Evolutionary conservation across 2,888 invertebrate genomes (phyloP), one percentile per base, ranked within the genome.

Genomic region (Callimorpha dominula): DNA sequence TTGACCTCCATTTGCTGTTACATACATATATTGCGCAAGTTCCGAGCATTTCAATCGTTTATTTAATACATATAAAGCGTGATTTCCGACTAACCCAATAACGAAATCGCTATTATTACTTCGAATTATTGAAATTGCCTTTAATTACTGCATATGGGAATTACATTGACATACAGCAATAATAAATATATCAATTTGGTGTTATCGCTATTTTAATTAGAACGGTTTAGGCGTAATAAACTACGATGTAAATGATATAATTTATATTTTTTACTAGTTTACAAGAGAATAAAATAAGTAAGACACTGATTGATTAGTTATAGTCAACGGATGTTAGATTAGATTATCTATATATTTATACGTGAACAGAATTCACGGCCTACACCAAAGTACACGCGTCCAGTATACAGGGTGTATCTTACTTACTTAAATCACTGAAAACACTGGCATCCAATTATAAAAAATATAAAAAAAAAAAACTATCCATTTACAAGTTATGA

Each of bases 111-210:
- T 15, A 72, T 72, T 49, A 63, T 42, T 50, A 11, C 17, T 60
- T 20, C 63, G 54, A 72, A 68, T 63, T 31, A 71, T 63, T 57
- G 43, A 64, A 68, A 72, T 72, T 50, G 40, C 46, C 42, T 46
- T 64, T 64, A 64, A 64, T 68, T 17, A 31, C 43, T 15, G 20
- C 65, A 7, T 40, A 64, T 43, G 20, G 20, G 15, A 40, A 49
- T 68, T 20, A 12, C 12, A 64, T 63, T 68, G 72, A 72, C 62
- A 67, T 66, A 50, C 7, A 14, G 50, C 60, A 54, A 57, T 54
- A 68, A 64, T n/a, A n/a, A n/a, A n/a, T n/a, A n/a, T n/a, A n/a
- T 60, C 40, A 52, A 15, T 62, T 65, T 31, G 40, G n/a, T 9
- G 68, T 72, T 69, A 63, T 31, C 43, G 54, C 8, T 57, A 57